Base-by-base conservation (phyloP, 2,113 vertebrate species). In the Clarias batrachus region DNA sequence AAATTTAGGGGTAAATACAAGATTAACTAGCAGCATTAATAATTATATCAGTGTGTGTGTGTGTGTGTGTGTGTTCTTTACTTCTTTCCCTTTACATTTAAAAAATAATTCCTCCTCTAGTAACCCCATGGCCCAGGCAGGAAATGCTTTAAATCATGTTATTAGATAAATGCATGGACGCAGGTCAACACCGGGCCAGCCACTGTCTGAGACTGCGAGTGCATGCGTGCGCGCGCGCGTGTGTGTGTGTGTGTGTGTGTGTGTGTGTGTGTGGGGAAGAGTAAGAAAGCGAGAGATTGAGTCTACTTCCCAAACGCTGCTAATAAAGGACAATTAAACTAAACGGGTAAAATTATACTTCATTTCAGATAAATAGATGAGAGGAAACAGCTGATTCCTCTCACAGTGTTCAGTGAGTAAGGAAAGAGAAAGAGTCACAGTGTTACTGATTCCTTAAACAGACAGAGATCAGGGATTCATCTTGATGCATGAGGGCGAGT, bases 71-170 rank as follows among this genome's bases (percentile, higher is more conserved):
- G 65, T 30, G 65, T 19, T 54, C 52, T 19, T 66, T 79, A 25
- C 17, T 59, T 70, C 85, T 73, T 65, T 70, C 74, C 66, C 27
- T 71, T 56, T 10, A 30, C 77, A 81, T 71, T 56, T 66, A 57
- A 21, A 83, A 76, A 62, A 54, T n/a, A 86, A 82, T 52, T 68
- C 73, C 68, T 41, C 60, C 41, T 56, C 12, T 7, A 13, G 82
- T 30, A 83, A 68, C 65, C 66, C 23, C 19, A 54, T 23, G 8
- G 60, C 77, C 70, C 52, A 63, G 66, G 63, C 89, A 91, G 90
- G 90, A 91, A 91, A 88, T 90, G 89, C 90, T 71, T 89, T 70
- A 86, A 90, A 87, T 89, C 90, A 88, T 80, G 86, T 88, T 90
- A 88, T 90, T 89, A 90, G 86, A 90, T 85, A 86, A 87, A 89